Evolutionary conservation across 2,888 invertebrate species (phyloP).

Genomic region (Hydrotaea cyrtoneurina): DNA sequence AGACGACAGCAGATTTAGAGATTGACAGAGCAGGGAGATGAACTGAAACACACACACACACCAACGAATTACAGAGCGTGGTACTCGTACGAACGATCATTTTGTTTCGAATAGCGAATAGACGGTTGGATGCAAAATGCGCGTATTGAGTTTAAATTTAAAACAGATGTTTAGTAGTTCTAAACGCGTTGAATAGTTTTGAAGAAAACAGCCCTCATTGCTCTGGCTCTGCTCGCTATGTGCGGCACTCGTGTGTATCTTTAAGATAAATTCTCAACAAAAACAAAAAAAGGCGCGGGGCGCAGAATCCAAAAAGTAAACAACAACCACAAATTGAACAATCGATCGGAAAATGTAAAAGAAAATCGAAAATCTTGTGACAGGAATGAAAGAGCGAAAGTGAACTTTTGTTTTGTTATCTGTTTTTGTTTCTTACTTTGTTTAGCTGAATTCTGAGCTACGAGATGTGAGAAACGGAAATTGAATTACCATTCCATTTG

Average conservation of each 20-base stretch:
- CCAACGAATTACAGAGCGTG: background rate
- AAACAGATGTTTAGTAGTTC: conserved; percentile 63
- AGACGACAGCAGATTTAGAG: background rate
- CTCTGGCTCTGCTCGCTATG: background rate
- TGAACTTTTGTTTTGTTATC: no score
- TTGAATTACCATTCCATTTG: no score
- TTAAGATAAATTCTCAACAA: background rate
- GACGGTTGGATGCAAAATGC: conserved; percentile 1
- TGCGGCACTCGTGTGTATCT: background rate
- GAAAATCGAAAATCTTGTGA: background rate
- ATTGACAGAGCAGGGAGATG: no score
- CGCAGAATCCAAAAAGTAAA: conserved; percentile 58
- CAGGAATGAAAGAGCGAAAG: no score
- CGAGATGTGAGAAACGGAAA: background rate
- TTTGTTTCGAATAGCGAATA: background rate
- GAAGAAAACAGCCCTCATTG: background rate
- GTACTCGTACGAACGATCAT: background rate
- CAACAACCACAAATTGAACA: background rate
- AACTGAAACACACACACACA: background rate
- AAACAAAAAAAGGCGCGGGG: conserved; percentile 3
- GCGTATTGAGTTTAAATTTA: conserved; percentile 59
- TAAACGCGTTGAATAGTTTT: conserved; percentile 26
- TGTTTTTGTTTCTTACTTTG: background rate
- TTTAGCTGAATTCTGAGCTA: conserved; percentile 48
- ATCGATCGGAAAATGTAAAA: background rate